phyloP scores from a whole-genome alignment of 1,140 invertebrate species.

The Drosophila sechellia region DNA sequence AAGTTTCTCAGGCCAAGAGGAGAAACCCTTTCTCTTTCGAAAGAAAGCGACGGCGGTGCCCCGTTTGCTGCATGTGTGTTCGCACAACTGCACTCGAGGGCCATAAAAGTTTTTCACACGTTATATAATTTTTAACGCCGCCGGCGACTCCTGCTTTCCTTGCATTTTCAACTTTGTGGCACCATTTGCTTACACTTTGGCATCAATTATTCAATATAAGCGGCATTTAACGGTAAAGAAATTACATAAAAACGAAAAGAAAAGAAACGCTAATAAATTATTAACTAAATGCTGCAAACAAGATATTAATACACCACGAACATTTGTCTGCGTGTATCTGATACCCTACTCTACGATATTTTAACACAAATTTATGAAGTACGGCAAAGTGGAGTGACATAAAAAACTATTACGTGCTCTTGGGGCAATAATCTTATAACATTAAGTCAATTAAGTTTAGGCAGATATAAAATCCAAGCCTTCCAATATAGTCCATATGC shows the following conservation, averaged over 20 bases:
- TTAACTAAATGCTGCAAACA: slow-evolving; percentile 70
- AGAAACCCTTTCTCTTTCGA: slow-evolving; percentile 82
- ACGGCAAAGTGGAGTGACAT: too few relatives aligned
- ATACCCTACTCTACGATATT: slow-evolving; percentile 41
- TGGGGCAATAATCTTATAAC: too few relatives aligned
- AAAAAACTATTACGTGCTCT: too few relatives aligned
- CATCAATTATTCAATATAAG: slow-evolving; percentile 73
- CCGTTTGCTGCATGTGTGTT: slow-evolving; percentile 41
- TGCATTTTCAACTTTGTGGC: slow-evolving; percentile 44
- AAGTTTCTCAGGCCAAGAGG: slow-evolving; percentile 60
- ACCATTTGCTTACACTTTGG: slow-evolving; percentile 64
- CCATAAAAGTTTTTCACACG: slow-evolving; percentile 67
- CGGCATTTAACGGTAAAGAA: slow-evolving; percentile 42
- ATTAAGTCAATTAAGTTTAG: not conserved
- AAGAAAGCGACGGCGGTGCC: slow-evolving; percentile 63
- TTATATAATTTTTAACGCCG: slow-evolving; percentile 57
- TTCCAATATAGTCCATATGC: slow-evolving; percentile 7
- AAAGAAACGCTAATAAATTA: slow-evolving; percentile 66
- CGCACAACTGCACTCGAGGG: slow-evolving; percentile 61
- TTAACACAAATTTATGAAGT: not conserved
- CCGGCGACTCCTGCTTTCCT: slow-evolving; percentile 22
- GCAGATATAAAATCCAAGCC: not conserved
- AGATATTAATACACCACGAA: slow-evolving; percentile 7
- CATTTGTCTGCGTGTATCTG: not conserved
- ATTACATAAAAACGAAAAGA: slow-evolving; percentile 67